Evolutionary conservation across 1,140 invertebrate genomes (phyloP).

Genomic region (Brachionus plicatilis): DNA sequence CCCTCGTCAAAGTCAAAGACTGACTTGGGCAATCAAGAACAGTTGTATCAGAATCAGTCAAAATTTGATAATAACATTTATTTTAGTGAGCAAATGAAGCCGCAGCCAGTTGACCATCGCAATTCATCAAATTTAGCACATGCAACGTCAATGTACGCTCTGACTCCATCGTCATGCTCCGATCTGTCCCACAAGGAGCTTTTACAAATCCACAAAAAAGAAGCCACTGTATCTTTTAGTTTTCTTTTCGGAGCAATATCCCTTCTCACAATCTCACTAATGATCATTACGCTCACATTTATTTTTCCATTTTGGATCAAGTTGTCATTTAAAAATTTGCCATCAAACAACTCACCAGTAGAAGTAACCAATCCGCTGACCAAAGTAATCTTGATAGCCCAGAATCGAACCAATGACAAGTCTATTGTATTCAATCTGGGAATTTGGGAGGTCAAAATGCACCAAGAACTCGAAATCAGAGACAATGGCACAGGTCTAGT

Average conservation of each 20-base stretch:
- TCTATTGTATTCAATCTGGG: slow-evolving; percentile 7
- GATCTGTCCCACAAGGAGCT: not conserved
- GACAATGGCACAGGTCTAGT: not conserved
- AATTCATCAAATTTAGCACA: not conserved
- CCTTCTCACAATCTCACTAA: not conserved
- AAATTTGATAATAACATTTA: slow-evolving; percentile 24
- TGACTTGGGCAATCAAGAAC: not conserved
- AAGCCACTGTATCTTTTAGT: not conserved
- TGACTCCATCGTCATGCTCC: not conserved
- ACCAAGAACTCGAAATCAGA: slow-evolving; percentile 1
- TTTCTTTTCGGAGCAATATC: slow-evolving; percentile 24
- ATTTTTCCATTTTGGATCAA: slow-evolving; percentile 39
- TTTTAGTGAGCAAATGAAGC: not conserved
- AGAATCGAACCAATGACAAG: not conserved
- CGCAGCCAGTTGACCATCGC: not conserved
- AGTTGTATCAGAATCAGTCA: not conserved
- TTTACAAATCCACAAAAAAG: not conserved
- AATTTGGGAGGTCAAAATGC: slow-evolving; percentile 39
- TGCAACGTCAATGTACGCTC: not conserved
- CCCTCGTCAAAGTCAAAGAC: not conserved
- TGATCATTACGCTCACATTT: slow-evolving; percentile 11
- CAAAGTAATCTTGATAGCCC: not conserved
- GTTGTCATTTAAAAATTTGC: slow-evolving; percentile 11
- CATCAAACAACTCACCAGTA: not conserved
- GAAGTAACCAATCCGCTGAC: not conserved